A percentile compares a stretch with the other conserved stretches of the same genome.
These are phyloP conservation scores for Monochamus alternatus DNA, from an alignment of 2,888 invertebrate genomes.

Conservation along the genomic window DNA sequence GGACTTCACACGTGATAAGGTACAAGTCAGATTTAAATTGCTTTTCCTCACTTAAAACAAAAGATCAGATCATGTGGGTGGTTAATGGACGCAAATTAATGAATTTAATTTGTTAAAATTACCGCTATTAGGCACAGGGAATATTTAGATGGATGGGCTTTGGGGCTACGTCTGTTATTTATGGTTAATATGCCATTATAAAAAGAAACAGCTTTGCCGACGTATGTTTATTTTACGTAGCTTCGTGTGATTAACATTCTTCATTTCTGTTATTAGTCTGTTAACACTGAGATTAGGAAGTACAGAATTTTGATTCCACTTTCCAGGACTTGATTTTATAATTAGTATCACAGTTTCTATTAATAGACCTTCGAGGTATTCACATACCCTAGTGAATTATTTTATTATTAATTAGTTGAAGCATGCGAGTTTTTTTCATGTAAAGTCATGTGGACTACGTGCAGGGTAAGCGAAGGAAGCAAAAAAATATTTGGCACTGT, in stretches of 20 bases:
- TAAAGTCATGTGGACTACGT: neutral
- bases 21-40: conserved; percentile 25
- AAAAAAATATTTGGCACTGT: conserved; percentile 45
- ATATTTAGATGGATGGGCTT: conserved; percentile 7
- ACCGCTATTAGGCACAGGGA: conserved; percentile 3
- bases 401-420: neutral
- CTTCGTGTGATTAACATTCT: neutral
- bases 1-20: conserved; percentile 31
- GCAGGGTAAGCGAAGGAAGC: conserved; percentile 4
- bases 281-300: neutral
- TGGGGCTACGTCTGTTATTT: conserved; percentile 3
- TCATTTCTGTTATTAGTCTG: neutral
- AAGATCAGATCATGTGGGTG: conserved; percentile 25
- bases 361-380: neutral
- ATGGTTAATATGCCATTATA: neutral
- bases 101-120: conserved; percentile 22
- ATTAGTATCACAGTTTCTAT: neutral
- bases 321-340: neutral
- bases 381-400: too few relatives aligned
- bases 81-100: conserved; percentile 28
- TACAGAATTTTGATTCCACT: neutral
- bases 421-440: neutral
- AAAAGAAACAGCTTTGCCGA: conserved; percentile 4
- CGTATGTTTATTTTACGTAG: conserved; percentile 2
- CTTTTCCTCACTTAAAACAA: conserved; percentile 26